Conservation (phyloP, 53 echinoderm and acorn worm genomes). For the Paelopatides confundens region DNA sequence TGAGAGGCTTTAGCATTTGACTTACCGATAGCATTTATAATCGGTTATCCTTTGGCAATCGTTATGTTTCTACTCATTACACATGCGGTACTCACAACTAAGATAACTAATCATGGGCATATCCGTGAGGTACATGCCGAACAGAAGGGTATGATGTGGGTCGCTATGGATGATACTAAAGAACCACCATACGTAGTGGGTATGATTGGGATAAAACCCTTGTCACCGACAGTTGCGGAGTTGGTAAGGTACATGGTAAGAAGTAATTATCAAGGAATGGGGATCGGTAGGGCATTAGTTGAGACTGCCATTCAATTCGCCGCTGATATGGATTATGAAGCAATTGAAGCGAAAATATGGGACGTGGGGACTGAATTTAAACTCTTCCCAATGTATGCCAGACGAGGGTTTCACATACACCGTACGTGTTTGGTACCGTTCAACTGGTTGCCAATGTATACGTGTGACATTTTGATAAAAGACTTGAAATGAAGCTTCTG, state of each 20-base stretch:
- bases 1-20: neutral
- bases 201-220: neutral
- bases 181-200: neutral
- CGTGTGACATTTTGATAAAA: neutral
- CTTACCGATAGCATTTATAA: neutral
- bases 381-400: neutral
- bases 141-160: neutral
- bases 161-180: neutral
- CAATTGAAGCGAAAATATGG: neutral
- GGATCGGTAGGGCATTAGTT: neutral
- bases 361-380: neutral
- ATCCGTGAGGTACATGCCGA: neutral
- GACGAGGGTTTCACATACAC: neutral
- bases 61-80: neutral
- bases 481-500: neutral
- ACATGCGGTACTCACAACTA: neutral
- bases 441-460: neutral
- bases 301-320: neutral
- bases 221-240: neutral
- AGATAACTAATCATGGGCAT: neutral
- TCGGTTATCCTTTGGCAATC: neutral
- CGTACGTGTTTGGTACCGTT: neutral
- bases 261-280: neutral
- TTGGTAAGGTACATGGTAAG: neutral
- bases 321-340: neutral